Evolutionary conservation across 2,888 invertebrate genomes (phyloP), one percentile per base, ranked within the genome.

Genomic region (Agrochola lota): DNA sequence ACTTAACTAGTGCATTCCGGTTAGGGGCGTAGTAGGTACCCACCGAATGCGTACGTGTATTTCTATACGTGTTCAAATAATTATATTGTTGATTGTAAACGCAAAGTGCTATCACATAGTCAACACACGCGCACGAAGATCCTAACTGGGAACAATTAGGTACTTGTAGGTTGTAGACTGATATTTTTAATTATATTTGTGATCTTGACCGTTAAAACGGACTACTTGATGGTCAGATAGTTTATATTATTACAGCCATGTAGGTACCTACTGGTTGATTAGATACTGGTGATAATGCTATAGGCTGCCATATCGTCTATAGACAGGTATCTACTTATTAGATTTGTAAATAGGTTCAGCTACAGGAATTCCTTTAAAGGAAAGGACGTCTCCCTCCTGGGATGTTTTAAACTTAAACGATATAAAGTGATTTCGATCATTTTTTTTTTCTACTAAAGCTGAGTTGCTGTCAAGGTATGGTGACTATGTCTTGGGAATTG

Each of bases 91-190:
- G 26, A 49, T 43, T 59, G 57, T 46, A 17, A 74, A 4, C 20
- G 57, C 81, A 40, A 30, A 81, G 30, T 78, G 30, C 59, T 46
- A 66, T 77, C 43, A n/a, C 6, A 40, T 20, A 78, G 15, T 17
- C 71, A n/a, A 59, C 11, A 17, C 72, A 52, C 79, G 78, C 35
- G 26, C 46, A 6, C 20, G 17, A 11, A 20, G 20, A 20, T 35
- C 84, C 79, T 26, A 67, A 75, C 23, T 30, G 15, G 30, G 84
- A 60, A 86, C 78, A 78, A 78, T 74, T 83, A 30, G 17, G 60
- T 59, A 57, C 30, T 74, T 52, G 59, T 71, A 73, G 69, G 67
- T 64, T 57, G n/a, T 66, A 74, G 71, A 66, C 52, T 57, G 30
- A 69, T 66, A 20, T n/a, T 46, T 35, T 52, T 78, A 74, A 74